These are phyloP conservation scores for Martes flavigula DNA, from an alignment of 2,797 vertebrate genomes.

Conservation along the genomic window DNA sequence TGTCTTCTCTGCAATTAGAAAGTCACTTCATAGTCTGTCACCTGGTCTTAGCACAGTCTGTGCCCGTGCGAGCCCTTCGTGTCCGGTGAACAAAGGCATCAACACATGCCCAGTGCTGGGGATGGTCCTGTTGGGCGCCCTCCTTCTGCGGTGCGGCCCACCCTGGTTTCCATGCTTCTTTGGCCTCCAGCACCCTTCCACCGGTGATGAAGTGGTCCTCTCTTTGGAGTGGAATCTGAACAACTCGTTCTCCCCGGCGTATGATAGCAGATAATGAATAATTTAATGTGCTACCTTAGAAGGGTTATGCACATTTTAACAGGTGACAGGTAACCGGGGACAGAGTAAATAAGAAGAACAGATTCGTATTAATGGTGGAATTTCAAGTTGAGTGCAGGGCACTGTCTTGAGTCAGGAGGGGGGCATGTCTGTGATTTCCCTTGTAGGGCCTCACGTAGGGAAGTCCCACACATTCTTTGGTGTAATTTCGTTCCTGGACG, in stretches of 20 bases:
- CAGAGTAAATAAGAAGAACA: conserved; percentile 3
- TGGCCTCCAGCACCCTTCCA: not conserved
- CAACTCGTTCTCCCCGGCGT: conserved; percentile 5
- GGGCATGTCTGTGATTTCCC: not conserved
- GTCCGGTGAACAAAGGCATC: not conserved
- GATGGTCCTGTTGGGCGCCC: not conserved
- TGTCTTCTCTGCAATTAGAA: not conserved
- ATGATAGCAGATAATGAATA: conserved; percentile 23
- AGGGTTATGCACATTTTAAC: conserved; percentile 43
- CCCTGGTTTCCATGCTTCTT: not conserved
- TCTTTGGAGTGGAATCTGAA: conserved; percentile 10
- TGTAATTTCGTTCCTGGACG: not conserved
- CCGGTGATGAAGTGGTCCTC: not conserved
- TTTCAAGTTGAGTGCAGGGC: not conserved
- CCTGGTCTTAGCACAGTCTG: not conserved
- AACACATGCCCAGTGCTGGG: no score
- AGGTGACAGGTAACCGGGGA: conserved; percentile 39
- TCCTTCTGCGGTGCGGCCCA: not conserved
- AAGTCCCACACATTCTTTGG: not conserved
- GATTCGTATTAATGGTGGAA: not conserved
- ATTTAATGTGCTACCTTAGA: conserved; percentile 15
- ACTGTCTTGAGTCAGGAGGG: not conserved
- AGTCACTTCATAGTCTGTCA: not conserved
- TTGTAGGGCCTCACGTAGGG: accelerated
- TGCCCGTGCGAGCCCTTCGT: not conserved